Conservation (phyloP, 2,797 vertebrate species). For the Nyctalus aviator region DNA sequence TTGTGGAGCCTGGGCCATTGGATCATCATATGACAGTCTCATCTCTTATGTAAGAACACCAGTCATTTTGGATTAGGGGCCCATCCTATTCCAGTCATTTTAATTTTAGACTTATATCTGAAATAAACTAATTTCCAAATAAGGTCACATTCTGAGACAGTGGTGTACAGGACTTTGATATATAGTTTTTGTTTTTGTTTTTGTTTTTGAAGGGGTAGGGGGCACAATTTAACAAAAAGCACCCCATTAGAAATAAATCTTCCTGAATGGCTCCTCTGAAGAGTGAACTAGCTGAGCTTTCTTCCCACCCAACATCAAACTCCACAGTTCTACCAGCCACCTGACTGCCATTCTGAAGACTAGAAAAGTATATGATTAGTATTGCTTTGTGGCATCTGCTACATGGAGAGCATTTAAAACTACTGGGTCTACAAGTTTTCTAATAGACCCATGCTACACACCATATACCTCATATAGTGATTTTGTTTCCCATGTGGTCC, state of each 20-base stretch:
- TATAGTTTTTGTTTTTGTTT: neutral
- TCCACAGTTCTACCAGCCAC: neutral
- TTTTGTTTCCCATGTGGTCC: constrained; percentile 44
- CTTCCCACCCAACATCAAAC: neutral
- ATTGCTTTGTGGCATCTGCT: constrained; percentile 14
- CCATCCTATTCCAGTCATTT: neutral
- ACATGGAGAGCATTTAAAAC: constrained; percentile 11
- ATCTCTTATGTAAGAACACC: neutral
- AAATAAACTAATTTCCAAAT: neutral
- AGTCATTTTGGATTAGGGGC: neutral
- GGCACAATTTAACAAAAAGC: neutral
- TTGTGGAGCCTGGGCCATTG: neutral
- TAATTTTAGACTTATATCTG: neutral
- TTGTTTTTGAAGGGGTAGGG: too few species aligned
- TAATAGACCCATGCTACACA: constrained; percentile 16
- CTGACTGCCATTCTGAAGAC: neutral
- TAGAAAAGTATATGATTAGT: neutral
- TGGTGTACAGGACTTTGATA: neutral
- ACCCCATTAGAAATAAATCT: neutral
- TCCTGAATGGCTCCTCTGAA: neutral
- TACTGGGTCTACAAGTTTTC: neutral
- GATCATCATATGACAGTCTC: neutral
- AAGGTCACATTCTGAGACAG: neutral
- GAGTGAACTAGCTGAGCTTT: neutral
- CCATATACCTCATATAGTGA: constrained; percentile 35